Conservation (phyloP, 2,797 vertebrate species). For the Danio kyathit region DNA sequence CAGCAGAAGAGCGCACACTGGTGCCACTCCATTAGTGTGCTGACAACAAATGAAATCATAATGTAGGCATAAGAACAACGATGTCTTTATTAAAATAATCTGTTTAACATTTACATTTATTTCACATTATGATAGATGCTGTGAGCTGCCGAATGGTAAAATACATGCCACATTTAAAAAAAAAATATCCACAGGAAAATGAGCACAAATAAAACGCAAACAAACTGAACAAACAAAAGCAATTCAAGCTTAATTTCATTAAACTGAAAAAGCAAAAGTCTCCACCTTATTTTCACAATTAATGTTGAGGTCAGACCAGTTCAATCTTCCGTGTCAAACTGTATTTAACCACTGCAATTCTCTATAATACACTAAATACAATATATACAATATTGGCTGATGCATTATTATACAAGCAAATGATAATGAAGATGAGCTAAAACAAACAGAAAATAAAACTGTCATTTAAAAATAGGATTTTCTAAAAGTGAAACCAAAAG, state of each 20-base stretch:
- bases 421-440: neutral
- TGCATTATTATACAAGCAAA: conserved; percentile 32
- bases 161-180: neutral
- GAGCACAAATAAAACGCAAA: conserved; percentile 20
- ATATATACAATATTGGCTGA: conserved; percentile 32
- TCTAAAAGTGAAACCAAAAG: conserved; percentile 14
- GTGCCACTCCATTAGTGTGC: too few relatives aligned
- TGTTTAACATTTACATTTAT: conserved; percentile 59
- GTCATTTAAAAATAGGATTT: conserved; percentile 1
- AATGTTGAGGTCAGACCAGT: neutral
- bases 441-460: conserved; percentile 34
- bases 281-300: conserved; percentile 32
- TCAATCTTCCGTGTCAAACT: neutral
- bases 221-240: neutral
- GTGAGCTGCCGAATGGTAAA: conserved; percentile 31
- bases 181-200: neutral
- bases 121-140: conserved; percentile 52
- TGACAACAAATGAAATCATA: too few relatives aligned
- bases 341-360: neutral
- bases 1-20: too few relatives aligned
- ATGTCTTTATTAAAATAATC: conserved; percentile 64
- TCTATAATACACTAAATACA: conserved; percentile 17
- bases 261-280: conserved; percentile 21
- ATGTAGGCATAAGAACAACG: conserved; percentile 30
- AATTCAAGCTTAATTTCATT: conserved; percentile 35